Base-by-base conservation (phyloP, 2,888 invertebrate genomes). In the Abscondita cerata region DNA sequence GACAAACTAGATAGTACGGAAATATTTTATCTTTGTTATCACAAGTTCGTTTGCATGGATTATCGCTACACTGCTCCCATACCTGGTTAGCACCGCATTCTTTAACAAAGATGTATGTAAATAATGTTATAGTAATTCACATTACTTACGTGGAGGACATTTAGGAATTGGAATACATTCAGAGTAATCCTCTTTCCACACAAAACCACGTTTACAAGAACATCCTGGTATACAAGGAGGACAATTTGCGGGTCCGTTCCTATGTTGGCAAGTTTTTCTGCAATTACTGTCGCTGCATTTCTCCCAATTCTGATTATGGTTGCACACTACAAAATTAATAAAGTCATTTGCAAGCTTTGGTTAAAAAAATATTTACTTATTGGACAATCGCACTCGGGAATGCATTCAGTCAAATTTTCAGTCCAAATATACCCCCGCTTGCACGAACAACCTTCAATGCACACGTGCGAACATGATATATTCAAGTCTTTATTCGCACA, bases 401-500 rank as follows among this genome's bases (percentile, higher is more conserved):
- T 41, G 8, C 41, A 41, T 13, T 16, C 16, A 41, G 41, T 41
- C 8, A 4, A 9, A 12, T 44, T 16, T 25, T 51, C 53, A n/a
- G 50, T 50, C 19, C 61, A 55, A 1, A 68, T 18, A 36, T 50
- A 66, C 4, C 62, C 65, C 19, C 31, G 38, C 16, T 60, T 54
- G 52, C 68, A 68, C 15, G 40, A 53, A 50, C 68, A 68, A 19
- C 66, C 66, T 1, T 50, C 25, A 4, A 41, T n/a, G 8, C 41
- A 41, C 1, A 12, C n/a, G n/a, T 1, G 8, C 3, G 41, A 2
- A 16, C 41, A 41, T 13, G 16, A 1, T 2, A 15, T 6, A 12
- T 12, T 12, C 2, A 4, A 15, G 8, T n/a, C 13, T 8, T 13
- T n/a, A 16, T 41, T 41, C 2, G 8, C 3, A 8, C 41, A 41